These are phyloP conservation scores for Macrosoma leucophasiata DNA, from an alignment of 2,888 invertebrate genomes.

Conservation along the genomic window DNA sequence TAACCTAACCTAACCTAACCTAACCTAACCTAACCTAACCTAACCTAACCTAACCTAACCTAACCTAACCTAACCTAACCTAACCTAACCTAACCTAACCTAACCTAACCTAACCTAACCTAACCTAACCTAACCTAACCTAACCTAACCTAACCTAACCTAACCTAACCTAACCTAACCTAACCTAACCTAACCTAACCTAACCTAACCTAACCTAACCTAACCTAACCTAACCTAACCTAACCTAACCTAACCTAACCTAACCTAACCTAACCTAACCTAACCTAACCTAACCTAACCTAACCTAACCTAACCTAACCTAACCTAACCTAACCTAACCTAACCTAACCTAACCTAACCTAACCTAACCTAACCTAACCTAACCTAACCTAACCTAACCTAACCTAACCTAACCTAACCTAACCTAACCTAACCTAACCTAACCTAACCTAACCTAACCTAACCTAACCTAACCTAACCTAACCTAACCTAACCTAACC, in stretches of 20 bases:
- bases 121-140: slow-evolving; percentile 14
- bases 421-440: slow-evolving; percentile 24
- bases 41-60: slow-evolving; percentile 16
- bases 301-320: slow-evolving; percentile 19
- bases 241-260: slow-evolving; percentile 21
- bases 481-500: slow-evolving; percentile 24
- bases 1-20: slow-evolving; percentile 17
- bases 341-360: slow-evolving; percentile 21
- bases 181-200: slow-evolving; percentile 19
- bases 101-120: slow-evolving; percentile 8
- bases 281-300: slow-evolving; percentile 21
- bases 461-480: slow-evolving; percentile 24
- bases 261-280: slow-evolving; percentile 22
- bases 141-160: slow-evolving; percentile 18
- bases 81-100: slow-evolving; percentile 15
- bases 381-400: slow-evolving; percentile 23
- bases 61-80: slow-evolving; percentile 16
- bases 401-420: slow-evolving; percentile 24
- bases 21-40: slow-evolving; percentile 17
- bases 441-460: slow-evolving; percentile 24
- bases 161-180: slow-evolving; percentile 22
- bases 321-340: slow-evolving; percentile 21
- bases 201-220: slow-evolving; percentile 17
- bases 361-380: slow-evolving; percentile 21
- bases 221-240: slow-evolving; percentile 21